Base-by-base conservation (phyloP, 2,113 vertebrate species). In the Chloebia gouldiae region DNA sequence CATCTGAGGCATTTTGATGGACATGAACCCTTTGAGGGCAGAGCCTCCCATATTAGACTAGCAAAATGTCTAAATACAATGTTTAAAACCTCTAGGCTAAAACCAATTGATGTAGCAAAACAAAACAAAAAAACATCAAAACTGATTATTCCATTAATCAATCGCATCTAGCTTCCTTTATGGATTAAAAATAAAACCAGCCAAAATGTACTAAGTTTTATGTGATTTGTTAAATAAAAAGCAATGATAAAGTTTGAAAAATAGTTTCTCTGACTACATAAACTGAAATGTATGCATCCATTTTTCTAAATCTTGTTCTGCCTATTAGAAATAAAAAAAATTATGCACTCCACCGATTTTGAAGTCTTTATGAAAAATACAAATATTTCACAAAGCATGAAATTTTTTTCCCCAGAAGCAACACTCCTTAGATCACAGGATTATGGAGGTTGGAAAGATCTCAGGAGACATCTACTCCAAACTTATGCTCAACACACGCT, bases 321-420 rank as follows among this genome's bases (percentile, higher is more conserved):
- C 24, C 53, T 66, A 23, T 14, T 44, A 35, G 15, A 63, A 81
- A 22, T 30, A 8, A 13, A 59, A 25, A 44, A 47, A 16, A 9
- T 31, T 15, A 45, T 56, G 6, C 6, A 33, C 3, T 56, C 8
- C 10, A 23, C 7, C 35, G 2, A 4, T 57, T 82, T 79, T 57
- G 18, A 53, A 49, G 20, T 16, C 15, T 5, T 47, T 33, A 33
- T 20, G 22, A 39, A 69, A 85, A 91, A 47, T 4, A 12, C 0
- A 3, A 53, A 4, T 44, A 51, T 61, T 70, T 56, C 23, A 35
- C 2, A 0, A 35, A 20, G 15, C 0, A 0, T 57, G 42, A 49
- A n/a, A 47, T 17, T 20, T 21, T 64, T 23, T 44, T 75, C 11
- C 8, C 31, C 33, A 45, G 33, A 56, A 60, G 3, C 22, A 73